These are phyloP conservation scores for Parapsyche elsis DNA, from an alignment of 1,140 invertebrate genomes.

Conservation along the genomic window DNA sequence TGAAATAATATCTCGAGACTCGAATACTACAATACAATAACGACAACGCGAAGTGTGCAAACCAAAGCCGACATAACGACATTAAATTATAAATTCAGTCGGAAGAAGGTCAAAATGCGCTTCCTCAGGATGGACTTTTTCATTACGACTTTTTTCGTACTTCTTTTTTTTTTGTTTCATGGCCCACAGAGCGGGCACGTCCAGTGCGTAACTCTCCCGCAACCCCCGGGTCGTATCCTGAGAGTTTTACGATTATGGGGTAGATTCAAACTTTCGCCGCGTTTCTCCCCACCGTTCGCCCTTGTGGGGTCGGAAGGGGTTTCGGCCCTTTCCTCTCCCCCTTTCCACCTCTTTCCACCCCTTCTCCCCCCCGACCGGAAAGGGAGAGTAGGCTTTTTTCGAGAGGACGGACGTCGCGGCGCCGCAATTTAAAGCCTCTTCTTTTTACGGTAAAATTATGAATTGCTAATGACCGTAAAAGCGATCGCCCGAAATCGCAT, in stretches of 20 bases:
- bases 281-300: slow-evolving; percentile 5
- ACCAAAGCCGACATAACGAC: background rate
- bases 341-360: no score
- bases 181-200: slow-evolving; percentile 46
- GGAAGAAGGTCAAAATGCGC: slow-evolving; percentile 9
- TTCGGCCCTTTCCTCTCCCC: background rate
- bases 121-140: slow-evolving; percentile 31
- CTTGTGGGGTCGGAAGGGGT: background rate
- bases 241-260: slow-evolving; percentile 55
- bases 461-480: slow-evolving; percentile 43
- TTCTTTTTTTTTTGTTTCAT: slow-evolving; percentile 34
- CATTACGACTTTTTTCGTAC: slow-evolving; percentile 31
- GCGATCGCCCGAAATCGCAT: slow-evolving; percentile 38
- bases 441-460: slow-evolving; percentile 44
- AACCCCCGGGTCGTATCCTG: slow-evolving; percentile 43
- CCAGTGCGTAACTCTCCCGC: slow-evolving; percentile 52
- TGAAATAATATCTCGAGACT: no score
- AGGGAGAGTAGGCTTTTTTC: slow-evolving; percentile 6
- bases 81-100: slow-evolving; percentile 7
- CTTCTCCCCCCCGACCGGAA: background rate
- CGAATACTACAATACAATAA: no score
- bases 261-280: slow-evolving; percentile 51
- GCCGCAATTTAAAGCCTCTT: slow-evolving; percentile 35
- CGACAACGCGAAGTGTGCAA: no score
- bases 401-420: background rate